These are phyloP conservation scores for Beroe ovata DNA, from an alignment of 37 sponge, comb jelly and placozoan genomes.

Conservation along the genomic window DNA sequence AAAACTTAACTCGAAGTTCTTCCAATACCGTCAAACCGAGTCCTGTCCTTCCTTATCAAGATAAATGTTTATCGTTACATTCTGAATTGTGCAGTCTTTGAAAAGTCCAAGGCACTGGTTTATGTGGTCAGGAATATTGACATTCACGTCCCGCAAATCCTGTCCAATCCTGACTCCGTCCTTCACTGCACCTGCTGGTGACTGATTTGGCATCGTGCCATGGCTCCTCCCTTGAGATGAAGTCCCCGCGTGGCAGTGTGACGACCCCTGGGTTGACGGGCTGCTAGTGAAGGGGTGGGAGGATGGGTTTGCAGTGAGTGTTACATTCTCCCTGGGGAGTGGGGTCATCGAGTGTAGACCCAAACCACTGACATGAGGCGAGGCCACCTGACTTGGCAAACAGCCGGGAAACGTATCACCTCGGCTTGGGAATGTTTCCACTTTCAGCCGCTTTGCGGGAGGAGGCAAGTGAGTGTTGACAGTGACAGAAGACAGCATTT, in stretches of 20 bases:
- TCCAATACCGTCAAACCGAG: too few species aligned
- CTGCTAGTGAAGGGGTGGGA: background rate
- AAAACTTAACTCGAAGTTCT: too few species aligned
- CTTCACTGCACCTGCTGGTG: background rate
- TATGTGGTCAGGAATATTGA: background rate
- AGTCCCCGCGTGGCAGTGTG: background rate
- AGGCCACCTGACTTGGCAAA: background rate
- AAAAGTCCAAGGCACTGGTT: constrained; percentile 15
- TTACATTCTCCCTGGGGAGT: background rate
- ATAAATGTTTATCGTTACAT: constrained; percentile 47
- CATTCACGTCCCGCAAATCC: constrained; percentile 10
- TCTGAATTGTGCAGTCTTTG: constrained; percentile 36
- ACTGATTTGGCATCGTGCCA: background rate
- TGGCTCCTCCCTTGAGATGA: too few species aligned
- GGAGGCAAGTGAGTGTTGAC: background rate
- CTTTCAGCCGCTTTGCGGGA: background rate
- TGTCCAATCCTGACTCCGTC: background rate
- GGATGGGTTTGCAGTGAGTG: background rate
- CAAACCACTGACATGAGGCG: background rate
- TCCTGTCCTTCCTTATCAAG: background rate
- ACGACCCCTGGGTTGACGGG: background rate
- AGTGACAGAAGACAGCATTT: background rate
- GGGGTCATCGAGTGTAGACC: background rate
- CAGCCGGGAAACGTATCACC: background rate
- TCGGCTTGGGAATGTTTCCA: background rate